Evolutionary conservation across 2,113 vertebrate genomes (phyloP).

Genomic region (Poecile atricapillus): DNA sequence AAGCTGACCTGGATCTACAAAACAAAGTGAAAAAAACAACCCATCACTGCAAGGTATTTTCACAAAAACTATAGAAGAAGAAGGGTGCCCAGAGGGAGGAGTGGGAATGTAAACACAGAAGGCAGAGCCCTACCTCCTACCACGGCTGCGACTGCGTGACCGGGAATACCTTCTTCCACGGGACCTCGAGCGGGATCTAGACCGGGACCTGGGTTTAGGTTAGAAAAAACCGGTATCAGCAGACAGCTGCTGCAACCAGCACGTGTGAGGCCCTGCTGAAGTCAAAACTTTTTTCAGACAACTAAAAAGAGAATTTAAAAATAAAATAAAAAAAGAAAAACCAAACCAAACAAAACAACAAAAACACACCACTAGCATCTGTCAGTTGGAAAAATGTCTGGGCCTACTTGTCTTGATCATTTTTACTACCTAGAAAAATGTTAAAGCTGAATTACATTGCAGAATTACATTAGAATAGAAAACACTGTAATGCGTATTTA

Average conservation of each 20-base stretch:
- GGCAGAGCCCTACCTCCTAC: slow-evolving; percentile 69
- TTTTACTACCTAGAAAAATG: slow-evolving; percentile 81
- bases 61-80: rapidly evolving
- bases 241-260: background rate
- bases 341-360: background rate
- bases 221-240: slow-evolving; percentile 66
- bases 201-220: slow-evolving; percentile 80
- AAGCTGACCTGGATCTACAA: slow-evolving; percentile 75
- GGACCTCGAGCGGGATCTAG: slow-evolving; percentile 82
- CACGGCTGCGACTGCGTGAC: slow-evolving; percentile 82
- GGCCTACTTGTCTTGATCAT: slow-evolving; percentile 74
- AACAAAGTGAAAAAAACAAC: background rate
- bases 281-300: slow-evolving; percentile 69
- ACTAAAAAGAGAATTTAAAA: slow-evolving; percentile 62
- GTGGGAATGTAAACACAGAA: rapidly evolving
- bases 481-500: slow-evolving; percentile 91
- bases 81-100: rapidly evolving
- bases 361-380: slow-evolving; percentile 58
- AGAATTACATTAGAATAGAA: slow-evolving; percentile 82
- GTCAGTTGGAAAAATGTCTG: slow-evolving; percentile 67
- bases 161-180: slow-evolving; percentile 81
- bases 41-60: background rate
- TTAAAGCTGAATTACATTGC: slow-evolving; percentile 82
- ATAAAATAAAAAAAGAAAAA: too few relatives aligned
- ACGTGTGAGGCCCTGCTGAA: slow-evolving; percentile 70